Evolutionary conservation across 2,113 vertebrate species (phyloP), one percentile per base, ranked within the genome.

Genomic region (Equus quagga): DNA sequence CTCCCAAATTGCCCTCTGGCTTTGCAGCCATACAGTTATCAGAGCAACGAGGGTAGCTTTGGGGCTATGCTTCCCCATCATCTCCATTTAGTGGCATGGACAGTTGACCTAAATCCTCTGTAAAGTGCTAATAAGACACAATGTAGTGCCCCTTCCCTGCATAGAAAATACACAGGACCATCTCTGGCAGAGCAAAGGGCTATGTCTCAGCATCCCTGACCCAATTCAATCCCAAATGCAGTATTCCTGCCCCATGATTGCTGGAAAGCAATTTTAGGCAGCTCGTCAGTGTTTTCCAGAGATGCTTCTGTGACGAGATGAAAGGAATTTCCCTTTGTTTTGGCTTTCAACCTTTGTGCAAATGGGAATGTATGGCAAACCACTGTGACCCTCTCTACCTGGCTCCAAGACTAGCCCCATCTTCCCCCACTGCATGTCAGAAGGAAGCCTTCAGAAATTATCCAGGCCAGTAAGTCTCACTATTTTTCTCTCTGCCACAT

Each of bases 171-270:
- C 51, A 58, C 24, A 8, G 60, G 41, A 28, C 64, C 7, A 12
- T 19, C 41, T 21, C 72, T 33, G 73, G 19, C 6, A 13, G 1
- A 14, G 26, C 33, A 4, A 11, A 28, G 21, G 31, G 18, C 11
- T n/a, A 26, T 10, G 7, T 19, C n/a, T 41, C 1, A 2, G 76
- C 10, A 26, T 11, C 17, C 21, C 17, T 24, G 60, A 84, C 64
- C 18, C 56, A n/a, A 17, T 65, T 70, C 64, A 15, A 12, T 11
- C 13, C 58, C 70, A 31, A 72, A 11, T 46, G 14, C 18, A 12
- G 2, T 0, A 1, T 17, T 49, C 46, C 10, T 17, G 11, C 51
- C n/a, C 4, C 49, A 49, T 36, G 6, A 31, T 3, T 1, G 1
- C 23, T 18, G 44, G 54, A 92, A 75, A 33, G 28, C 28, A 60